These are phyloP conservation scores for Sarcophaga carnaria DNA, from an alignment of 2,888 invertebrate species.

Conservation along the genomic window DNA sequence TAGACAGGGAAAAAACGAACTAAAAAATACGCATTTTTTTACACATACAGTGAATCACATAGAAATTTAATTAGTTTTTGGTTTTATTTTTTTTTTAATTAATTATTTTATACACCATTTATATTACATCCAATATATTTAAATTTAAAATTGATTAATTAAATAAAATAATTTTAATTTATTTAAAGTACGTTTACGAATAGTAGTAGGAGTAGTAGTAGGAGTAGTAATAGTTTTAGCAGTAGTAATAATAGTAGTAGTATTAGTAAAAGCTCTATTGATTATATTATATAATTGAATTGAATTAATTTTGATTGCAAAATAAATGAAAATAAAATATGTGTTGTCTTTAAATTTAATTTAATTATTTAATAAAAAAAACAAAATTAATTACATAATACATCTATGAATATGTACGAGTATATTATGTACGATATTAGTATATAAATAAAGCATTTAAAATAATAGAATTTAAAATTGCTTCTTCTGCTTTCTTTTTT, in stretches of 20 bases:
- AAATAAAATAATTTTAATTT: conserved; percentile 42
- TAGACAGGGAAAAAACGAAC: conserved; percentile 32
- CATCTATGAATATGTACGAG: conserved; percentile 40
- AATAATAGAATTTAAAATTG: no score
- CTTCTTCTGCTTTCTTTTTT: no score
- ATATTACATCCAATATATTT: conserved; percentile 80
- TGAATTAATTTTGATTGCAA: no score
- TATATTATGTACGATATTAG: not conserved
- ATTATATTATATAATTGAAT: no score
- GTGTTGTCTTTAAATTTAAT: not conserved
- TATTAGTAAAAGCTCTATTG: no score
- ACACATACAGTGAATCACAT: conserved; percentile 81
- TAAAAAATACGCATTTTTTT: conserved; percentile 59
- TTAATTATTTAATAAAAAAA: conserved; percentile 19
- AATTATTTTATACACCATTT: conserved; percentile 76
- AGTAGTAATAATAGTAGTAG: no score
- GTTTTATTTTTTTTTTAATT: no score
- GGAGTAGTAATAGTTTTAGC: no score
- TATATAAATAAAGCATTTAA: conserved; percentile 48
- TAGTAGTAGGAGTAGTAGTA: conserved; percentile 26
- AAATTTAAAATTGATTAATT: conserved; percentile 58
- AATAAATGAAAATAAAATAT: no score
- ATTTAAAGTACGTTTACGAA: not conserved
- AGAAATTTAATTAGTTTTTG: conserved; percentile 72
- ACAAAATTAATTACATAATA: conserved; percentile 40